These are phyloP conservation scores for Hycleus phaleratus DNA, from an alignment of 1,140 invertebrate genomes.

Conservation along the genomic window DNA sequence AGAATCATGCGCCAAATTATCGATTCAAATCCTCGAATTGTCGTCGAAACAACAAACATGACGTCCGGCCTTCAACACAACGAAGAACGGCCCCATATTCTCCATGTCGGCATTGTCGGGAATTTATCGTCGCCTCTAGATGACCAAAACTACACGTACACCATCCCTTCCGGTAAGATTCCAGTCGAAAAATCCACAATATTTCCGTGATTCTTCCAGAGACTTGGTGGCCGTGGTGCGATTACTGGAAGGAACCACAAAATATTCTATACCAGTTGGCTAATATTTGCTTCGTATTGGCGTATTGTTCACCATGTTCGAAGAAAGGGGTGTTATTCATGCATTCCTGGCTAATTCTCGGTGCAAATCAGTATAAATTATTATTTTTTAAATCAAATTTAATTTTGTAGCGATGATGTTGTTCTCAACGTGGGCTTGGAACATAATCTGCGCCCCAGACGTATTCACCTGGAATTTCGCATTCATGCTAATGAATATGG, in stretches of 20 bases:
- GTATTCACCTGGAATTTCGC: constrained; percentile 85
- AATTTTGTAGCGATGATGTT: constrained; percentile 63
- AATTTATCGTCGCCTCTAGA: constrained; percentile 33
- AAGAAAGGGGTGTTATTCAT: constrained; percentile 73
- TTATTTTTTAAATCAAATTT: not conserved
- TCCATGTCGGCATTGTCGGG: constrained; percentile 29
- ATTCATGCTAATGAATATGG: constrained; percentile 76
- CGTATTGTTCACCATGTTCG: constrained; percentile 68
- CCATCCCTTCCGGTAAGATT: constrained; percentile 34
- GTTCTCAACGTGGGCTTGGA: constrained; percentile 82
- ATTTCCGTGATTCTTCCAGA: constrained; percentile 31
- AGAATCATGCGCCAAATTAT: too few relatives aligned
- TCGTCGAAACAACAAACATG: too few relatives aligned
- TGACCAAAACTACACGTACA: constrained; percentile 33
- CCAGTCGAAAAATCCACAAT: not conserved
- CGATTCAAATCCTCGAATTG: too few relatives aligned
- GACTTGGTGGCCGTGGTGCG: constrained; percentile 57
- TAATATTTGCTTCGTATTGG: constrained; percentile 66
- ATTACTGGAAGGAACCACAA: constrained; percentile 57
- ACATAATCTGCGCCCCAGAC: constrained; percentile 79
- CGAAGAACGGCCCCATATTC: constrained; percentile 28
- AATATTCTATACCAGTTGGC: constrained; percentile 63
- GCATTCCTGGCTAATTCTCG: constrained; percentile 68
- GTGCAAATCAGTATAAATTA: constrained; percentile 39
- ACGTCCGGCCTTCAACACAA: constrained; percentile 30